Evolutionary conservation across 2,888 invertebrate species (phyloP).

Genomic region (Fabriciana adippe): DNA sequence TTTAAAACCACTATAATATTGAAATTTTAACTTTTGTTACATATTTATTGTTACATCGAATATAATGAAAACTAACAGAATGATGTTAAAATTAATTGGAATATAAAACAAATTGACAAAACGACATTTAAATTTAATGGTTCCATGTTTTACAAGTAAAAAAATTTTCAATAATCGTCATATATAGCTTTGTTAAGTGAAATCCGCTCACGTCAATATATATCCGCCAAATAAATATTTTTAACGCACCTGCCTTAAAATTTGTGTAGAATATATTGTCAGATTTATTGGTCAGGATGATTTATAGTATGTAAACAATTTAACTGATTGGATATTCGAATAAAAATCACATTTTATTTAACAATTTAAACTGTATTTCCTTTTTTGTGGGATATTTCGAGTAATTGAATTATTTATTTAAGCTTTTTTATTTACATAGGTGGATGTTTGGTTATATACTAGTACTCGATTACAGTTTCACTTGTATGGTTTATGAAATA

Average conservation of each 20-base stretch:
- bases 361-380: constrained; percentile 20
- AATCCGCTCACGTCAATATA: constrained; percentile 21
- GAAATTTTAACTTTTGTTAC: background rate
- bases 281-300: constrained; percentile 32
- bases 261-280: constrained; percentile 29
- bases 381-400: constrained; percentile 13
- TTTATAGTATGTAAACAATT: constrained; percentile 34
- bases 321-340: constrained; percentile 24
- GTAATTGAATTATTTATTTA: constrained; percentile 16
- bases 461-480: too few relatives aligned
- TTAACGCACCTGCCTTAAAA: constrained; percentile 37
- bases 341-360: constrained; percentile 27
- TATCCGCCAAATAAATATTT: constrained; percentile 36
- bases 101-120: constrained; percentile 16
- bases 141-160: constrained; percentile 1
- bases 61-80: constrained; percentile 14
- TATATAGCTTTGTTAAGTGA: too few relatives aligned
- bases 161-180: too few relatives aligned
- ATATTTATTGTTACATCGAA: background rate
- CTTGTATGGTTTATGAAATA: too few relatives aligned
- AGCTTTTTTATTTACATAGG: constrained; percentile 3
- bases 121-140: constrained; percentile 11
- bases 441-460: background rate
- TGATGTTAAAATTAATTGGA: constrained; percentile 12
- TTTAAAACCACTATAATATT: too few relatives aligned